Evolutionary conservation across 2,888 invertebrate species (phyloP).

Genomic region (Drosophila incognita): DNA sequence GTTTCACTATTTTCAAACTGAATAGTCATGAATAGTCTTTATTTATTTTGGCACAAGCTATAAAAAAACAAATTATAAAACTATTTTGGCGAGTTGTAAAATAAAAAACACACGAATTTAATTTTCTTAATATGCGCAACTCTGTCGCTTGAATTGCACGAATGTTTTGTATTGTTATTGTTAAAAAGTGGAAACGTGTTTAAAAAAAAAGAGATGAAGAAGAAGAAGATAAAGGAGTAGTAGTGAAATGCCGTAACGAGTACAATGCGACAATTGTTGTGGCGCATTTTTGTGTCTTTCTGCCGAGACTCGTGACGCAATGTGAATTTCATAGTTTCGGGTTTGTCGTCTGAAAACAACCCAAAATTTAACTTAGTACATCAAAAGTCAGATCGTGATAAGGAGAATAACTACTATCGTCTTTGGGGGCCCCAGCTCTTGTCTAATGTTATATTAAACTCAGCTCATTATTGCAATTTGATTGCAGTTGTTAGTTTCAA

Average conservation of each 20-base stretch:
- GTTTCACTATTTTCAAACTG: conserved; percentile 20
- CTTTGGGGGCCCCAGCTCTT: conserved; percentile 8
- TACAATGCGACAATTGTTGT: conserved; percentile 75
- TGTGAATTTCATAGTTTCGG: conserved; percentile 19
- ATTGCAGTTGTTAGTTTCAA: background rate
- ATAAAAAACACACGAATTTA: conserved; percentile 32
- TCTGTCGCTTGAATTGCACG: conserved; percentile 38
- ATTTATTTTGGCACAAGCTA: conserved; percentile 17
- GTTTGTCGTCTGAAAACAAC: conserved; percentile 9
- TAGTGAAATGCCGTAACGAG: conserved; percentile 63
- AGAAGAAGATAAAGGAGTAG: conserved; percentile 17
- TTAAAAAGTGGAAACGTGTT: conserved; percentile 44
- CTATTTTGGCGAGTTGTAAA: conserved; percentile 37
- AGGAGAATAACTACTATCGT: conserved; percentile 12
- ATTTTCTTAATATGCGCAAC: conserved; percentile 49
- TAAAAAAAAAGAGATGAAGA: conserved; percentile 13
- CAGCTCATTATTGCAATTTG: conserved; percentile 3
- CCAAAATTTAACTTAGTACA: conserved; percentile 30
- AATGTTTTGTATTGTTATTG: conserved; percentile 46
- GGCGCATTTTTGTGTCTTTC: conserved; percentile 28
- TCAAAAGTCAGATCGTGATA: conserved; percentile 49
- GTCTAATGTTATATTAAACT: conserved; percentile 10
- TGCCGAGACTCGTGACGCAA: conserved; percentile 44
- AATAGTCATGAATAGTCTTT: conserved; percentile 22
- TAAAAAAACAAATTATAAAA: conserved; percentile 25